These are phyloP conservation scores for Arvicola amphibius DNA, from an alignment of 2,797 vertebrate species.

Conservation along the genomic window DNA sequence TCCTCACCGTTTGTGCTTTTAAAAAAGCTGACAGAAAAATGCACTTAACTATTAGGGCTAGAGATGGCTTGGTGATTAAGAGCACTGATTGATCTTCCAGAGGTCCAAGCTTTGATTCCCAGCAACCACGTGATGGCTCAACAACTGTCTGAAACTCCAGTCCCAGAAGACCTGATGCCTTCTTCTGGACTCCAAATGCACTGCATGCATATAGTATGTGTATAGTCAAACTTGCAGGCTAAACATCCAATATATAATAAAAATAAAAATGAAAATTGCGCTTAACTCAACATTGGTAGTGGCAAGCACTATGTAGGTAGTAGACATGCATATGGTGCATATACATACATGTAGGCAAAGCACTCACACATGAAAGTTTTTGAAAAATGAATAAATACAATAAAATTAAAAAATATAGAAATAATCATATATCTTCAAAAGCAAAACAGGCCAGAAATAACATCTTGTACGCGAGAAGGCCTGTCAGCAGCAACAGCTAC, in stretches of 20 bases:
- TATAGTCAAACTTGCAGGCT: no score
- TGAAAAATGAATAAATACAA: background rate
- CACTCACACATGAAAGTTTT: background rate
- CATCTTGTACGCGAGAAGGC: background rate
- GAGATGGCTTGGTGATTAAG: no score
- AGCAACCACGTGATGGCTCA: no score
- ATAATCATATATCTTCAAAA: background rate
- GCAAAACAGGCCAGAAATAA: background rate
- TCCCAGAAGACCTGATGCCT: no score
- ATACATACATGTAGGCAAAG: background rate
- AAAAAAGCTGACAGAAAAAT: background rate
- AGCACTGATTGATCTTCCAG: no score
- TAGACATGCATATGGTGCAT: background rate
- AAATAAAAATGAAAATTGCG: background rate
- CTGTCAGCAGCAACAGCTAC: background rate
- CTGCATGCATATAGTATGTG: no score
- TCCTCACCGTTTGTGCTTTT: background rate
- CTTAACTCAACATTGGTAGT: background rate
- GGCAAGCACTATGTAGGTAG: background rate
- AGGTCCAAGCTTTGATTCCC: no score
- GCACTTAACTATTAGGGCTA: background rate
- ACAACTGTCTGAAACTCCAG: no score
- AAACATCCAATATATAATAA: no score
- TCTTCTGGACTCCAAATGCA: no score
- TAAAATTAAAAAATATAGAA: conserved; percentile 28